Percentiles rank a stretch among this genome's conserved stretches.
phyloP scores from a whole-genome alignment of 2,888 invertebrate species.

The Papilio protenor region DNA sequence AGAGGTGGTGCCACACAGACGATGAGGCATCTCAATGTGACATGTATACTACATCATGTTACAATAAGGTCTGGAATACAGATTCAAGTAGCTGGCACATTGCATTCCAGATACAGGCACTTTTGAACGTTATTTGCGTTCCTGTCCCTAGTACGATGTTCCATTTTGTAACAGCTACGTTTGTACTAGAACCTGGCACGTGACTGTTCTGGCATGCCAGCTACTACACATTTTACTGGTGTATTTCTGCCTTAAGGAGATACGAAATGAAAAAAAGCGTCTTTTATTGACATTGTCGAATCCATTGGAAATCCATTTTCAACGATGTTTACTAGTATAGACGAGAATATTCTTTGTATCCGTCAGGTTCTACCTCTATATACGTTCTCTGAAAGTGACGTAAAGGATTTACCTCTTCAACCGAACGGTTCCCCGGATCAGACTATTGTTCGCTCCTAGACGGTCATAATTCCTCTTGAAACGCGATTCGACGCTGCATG shows the following conservation, averaged over 20 bases:
- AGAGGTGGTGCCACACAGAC: not conserved
- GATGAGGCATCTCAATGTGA: not conserved
- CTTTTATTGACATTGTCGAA: not conserved
- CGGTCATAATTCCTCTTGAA: not conserved
- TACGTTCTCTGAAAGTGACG: not conserved
- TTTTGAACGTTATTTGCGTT: too few species aligned
- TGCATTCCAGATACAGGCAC: too few species aligned
- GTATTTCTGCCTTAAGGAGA: too few species aligned
- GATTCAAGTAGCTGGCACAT: too few species aligned
- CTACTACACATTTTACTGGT: too few species aligned
- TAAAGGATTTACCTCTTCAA: not conserved
- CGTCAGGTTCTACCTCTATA: not conserved
- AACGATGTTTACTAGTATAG: not conserved
- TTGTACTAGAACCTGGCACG: too few species aligned
- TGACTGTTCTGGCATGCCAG: too few species aligned
- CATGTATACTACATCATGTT: too few species aligned
- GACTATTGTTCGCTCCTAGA: constrained; percentile 15
- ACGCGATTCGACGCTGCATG: constrained; percentile 3
- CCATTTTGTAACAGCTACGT: too few species aligned
- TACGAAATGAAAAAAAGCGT: not conserved
- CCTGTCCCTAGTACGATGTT: too few species aligned
- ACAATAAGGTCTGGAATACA: too few species aligned
- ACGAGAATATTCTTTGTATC: not conserved
- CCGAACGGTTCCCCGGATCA: not conserved
- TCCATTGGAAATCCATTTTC: not conserved